phyloP scores from a whole-genome alignment of 2,888 invertebrate genomes.

The Parasteatoda lunata region DNA sequence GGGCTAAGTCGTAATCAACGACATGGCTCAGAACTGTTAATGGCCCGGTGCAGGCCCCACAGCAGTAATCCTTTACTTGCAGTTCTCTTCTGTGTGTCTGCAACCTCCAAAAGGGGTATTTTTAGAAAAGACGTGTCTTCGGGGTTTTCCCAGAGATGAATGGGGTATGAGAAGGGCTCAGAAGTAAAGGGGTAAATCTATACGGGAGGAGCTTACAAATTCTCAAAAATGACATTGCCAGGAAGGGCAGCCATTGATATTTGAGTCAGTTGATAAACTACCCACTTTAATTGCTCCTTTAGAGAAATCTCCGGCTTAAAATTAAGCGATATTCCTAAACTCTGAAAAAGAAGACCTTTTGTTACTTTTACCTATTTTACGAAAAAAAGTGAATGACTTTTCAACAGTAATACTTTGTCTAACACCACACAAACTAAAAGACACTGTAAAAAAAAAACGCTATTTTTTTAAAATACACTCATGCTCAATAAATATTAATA shows the following conservation, averaged over 20 bases:
- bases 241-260: not conserved
- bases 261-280: too few species aligned
- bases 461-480: too few species aligned
- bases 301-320: too few species aligned
- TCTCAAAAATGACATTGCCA: not conserved
- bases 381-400: too few species aligned
- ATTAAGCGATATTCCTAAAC: too few species aligned
- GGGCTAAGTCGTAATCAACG: conserved; percentile 36
- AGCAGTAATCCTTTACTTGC: conserved; percentile 31
- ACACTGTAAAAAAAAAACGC: too few species aligned
- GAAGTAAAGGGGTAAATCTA: not conserved
- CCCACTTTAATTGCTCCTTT: too few species aligned
- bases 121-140: not conserved
- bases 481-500: too few species aligned
- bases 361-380: too few species aligned
- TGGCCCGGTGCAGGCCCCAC: conserved; percentile 26
- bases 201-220: not conserved
- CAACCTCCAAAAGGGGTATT: not conserved
- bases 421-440: too few species aligned
- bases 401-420: too few species aligned
- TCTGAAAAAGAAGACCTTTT: too few species aligned
- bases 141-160: not conserved
- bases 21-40: conserved; percentile 24
- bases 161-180: not conserved
- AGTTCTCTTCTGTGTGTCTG: not conserved